Evolutionary conservation across 2,113 vertebrate species (phyloP).

Genomic region (Nycticebus coucang): DNA sequence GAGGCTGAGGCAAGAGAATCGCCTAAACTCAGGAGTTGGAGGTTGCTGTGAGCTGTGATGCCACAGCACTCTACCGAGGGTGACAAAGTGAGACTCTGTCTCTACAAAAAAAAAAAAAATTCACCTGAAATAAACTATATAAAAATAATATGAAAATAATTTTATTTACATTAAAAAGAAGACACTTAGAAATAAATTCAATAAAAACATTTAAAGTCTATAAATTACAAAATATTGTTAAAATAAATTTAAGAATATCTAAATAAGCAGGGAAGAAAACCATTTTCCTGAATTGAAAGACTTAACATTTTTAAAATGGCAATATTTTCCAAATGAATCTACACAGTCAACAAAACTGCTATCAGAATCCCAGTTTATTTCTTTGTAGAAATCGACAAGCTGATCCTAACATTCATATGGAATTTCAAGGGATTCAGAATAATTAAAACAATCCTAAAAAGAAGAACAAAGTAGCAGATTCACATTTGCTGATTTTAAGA

Average conservation of each 20-base stretch:
- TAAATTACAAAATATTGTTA: not conserved
- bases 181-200: not conserved
- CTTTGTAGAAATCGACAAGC: not conserved
- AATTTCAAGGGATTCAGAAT: not conserved
- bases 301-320: not conserved
- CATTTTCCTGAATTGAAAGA: not conserved
- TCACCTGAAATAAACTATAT: not conserved
- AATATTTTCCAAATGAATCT: not conserved
- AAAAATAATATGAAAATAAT: conserved; percentile 28
- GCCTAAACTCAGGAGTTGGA: no score
- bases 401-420: not conserved
- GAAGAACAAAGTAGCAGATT: not conserved
- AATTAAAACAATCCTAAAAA: not conserved
- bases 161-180: not conserved
- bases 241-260: not conserved
- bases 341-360: not conserved
- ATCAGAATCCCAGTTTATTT: not conserved
- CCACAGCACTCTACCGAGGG: no score
- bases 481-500: not conserved
- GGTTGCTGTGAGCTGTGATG: no score
- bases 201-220: not conserved
- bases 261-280: not conserved
- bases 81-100: no score
- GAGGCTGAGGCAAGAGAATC: no score
- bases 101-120: no score